Evolutionary conservation across 1,140 invertebrate species (phyloP).

Genomic region (Epicauta chinensis): DNA sequence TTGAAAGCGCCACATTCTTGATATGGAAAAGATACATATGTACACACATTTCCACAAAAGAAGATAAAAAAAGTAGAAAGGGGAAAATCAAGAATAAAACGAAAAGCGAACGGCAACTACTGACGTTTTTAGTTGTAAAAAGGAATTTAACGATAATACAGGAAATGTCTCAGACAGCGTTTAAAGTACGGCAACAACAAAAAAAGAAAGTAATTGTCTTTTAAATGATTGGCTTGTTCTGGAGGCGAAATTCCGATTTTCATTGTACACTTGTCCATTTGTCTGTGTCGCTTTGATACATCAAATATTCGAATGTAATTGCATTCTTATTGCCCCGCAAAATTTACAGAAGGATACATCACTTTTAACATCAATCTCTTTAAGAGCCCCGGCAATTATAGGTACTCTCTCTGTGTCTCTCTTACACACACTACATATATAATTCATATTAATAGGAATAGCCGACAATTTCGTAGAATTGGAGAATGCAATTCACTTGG

Average conservation of each 20-base stretch:
- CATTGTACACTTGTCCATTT: constrained; percentile 4
- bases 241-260: constrained; percentile 11
- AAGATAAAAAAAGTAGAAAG: background rate
- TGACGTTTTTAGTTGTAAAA: background rate
- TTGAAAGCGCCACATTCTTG: background rate
- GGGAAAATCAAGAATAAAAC: background rate
- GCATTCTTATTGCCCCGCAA: constrained; percentile 10
- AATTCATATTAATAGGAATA: too few relatives aligned
- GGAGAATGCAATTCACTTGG: too few relatives aligned
- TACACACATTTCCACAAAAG: background rate
- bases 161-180: background rate
- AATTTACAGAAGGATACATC: constrained; percentile 16
- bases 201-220: background rate
- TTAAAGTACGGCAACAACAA: too few relatives aligned
- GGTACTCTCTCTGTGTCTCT: too few relatives aligned
- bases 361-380: constrained; percentile 9
- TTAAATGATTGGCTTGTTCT: background rate
- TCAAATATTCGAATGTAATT: constrained; percentile 13
- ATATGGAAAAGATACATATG: background rate
- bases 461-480: too few relatives aligned
- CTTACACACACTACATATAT: too few relatives aligned
- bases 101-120: background rate
- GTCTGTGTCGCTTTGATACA: constrained; percentile 15
- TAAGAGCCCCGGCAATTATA: constrained; percentile 6
- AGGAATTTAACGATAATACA: background rate